Percentiles rank a stretch among this genome's conserved stretches.
Evolutionary conservation across 2,888 invertebrate species (phyloP).

Genomic region (Cantharis rustica): DNA sequence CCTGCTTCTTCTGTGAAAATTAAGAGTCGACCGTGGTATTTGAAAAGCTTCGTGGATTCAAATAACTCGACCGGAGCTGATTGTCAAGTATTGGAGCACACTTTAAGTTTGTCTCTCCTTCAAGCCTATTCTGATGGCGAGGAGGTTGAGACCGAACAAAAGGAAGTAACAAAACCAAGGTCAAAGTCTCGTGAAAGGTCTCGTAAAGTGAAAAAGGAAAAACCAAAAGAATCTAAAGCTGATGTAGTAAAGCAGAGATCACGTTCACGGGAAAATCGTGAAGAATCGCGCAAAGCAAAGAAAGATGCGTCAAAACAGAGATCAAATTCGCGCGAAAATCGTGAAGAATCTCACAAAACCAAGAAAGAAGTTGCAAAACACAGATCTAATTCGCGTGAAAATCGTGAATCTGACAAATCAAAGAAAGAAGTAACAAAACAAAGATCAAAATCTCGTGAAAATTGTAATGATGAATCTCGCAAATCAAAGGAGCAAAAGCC

Average conservation of each 20-base stretch:
- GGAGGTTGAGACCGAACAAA: slow-evolving; percentile 40
- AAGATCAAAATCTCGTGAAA: background rate
- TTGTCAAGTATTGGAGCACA: slow-evolving; percentile 48
- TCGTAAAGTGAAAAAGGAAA: background rate
- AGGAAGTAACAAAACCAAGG: background rate
- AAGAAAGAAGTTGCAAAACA: background rate
- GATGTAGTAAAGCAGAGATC: background rate
- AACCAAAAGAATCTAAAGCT: background rate
- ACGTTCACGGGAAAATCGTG: background rate
- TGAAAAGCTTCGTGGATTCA: slow-evolving; percentile 42
- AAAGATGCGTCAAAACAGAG: background rate
- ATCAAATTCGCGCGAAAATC: background rate
- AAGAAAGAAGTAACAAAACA: background rate
- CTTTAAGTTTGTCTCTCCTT: slow-evolving; percentile 50
- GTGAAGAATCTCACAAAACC: background rate
- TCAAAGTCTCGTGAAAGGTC: background rate
- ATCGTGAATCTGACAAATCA: background rate
- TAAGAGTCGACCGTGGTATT: slow-evolving; percentile 44
- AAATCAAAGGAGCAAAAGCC: background rate
- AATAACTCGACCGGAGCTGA: slow-evolving; percentile 36
- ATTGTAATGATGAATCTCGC: background rate
- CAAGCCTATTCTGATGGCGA: slow-evolving; percentile 51
- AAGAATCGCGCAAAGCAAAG: slow-evolving; percentile 1
- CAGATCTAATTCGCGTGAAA: background rate
- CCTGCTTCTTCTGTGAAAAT: background rate